phyloP scores from a whole-genome alignment of 2,888 invertebrate genomes.

The Dendrolimus pini region DNA sequence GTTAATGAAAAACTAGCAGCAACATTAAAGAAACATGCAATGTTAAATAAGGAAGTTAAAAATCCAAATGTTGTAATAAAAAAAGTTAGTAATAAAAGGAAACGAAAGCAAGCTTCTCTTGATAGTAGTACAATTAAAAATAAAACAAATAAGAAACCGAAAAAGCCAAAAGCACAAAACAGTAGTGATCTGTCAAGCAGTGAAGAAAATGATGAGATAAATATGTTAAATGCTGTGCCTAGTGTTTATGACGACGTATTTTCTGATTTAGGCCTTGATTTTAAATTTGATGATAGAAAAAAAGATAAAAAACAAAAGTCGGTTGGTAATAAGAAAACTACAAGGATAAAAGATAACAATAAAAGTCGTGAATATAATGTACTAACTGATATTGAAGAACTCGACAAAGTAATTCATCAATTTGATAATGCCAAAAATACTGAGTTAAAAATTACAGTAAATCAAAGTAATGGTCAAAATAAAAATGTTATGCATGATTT shows the following conservation, averaged over 20 bases:
- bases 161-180: slow-evolving; percentile 23
- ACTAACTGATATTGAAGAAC: neutral
- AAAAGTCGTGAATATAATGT: neutral
- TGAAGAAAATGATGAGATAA: slow-evolving; percentile 27
- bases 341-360: neutral
- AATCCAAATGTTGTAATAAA: slow-evolving; percentile 34
- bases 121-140: slow-evolving; percentile 29
- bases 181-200: slow-evolving; percentile 14
- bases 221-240: slow-evolving; percentile 51
- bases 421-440: neutral
- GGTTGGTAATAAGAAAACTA: neutral
- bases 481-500: slow-evolving; percentile 8
- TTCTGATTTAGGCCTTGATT: slow-evolving; percentile 48
- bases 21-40: slow-evolving; percentile 58
- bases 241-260: slow-evolving; percentile 69
- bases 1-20: slow-evolving; percentile 46
- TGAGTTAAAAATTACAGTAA: neutral
- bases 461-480: slow-evolving; percentile 6
- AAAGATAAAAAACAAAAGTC: slow-evolving; percentile 1
- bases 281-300: slow-evolving; percentile 26
- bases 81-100: slow-evolving; percentile 30
- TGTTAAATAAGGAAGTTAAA: slow-evolving; percentile 41
- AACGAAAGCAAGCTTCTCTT: slow-evolving; percentile 42
- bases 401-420: neutral
- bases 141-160: slow-evolving; percentile 25